Percentiles rank a stretch among this genome's conserved stretches.
Evolutionary conservation across 2,888 invertebrate genomes (phyloP).

Genomic region (Villa cingulata): DNA sequence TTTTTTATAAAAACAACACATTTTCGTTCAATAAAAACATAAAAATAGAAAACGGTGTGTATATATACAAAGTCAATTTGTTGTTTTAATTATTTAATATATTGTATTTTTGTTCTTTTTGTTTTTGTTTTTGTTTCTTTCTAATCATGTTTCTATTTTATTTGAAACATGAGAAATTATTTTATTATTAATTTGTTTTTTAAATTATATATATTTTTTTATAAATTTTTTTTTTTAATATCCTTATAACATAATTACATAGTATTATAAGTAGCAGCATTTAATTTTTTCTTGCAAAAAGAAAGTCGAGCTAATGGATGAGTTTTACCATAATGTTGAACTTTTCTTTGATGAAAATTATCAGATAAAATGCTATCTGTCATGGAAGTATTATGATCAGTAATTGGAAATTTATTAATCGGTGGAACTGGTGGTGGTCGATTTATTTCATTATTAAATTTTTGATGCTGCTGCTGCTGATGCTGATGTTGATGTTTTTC

Average conservation of each 20-base stretch:
- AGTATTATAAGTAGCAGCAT: constrained; percentile 73
- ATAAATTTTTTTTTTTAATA: neutral
- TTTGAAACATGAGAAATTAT: neutral
- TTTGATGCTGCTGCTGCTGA: constrained; percentile 5
- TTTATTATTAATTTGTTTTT: no score
- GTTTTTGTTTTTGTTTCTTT: no score
- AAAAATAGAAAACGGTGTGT: constrained; percentile 23
- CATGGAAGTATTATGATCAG: constrained; percentile 14
- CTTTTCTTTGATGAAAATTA: constrained; percentile 44
- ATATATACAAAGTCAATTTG: neutral
- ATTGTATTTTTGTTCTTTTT: no score
- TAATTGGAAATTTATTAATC: constrained; percentile 17
- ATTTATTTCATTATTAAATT: constrained; percentile 25
- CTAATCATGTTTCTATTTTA: no score
- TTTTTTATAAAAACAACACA: constrained; percentile 24
- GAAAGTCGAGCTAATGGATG: constrained; percentile 82
- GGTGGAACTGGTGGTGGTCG: constrained; percentile 37
- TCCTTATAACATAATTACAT: constrained; percentile 62
- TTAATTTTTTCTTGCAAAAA: constrained; percentile 58
- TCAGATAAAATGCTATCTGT: constrained; percentile 21
- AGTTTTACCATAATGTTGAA: constrained; percentile 83
- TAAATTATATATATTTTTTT: no score
- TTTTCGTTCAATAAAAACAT: constrained; percentile 29
- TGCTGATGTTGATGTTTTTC: neutral
- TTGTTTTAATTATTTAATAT: no score